These are phyloP conservation scores for Enteromius viviparus DNA, from an alignment of 2,797 vertebrate genomes.

Conservation along the genomic window DNA sequence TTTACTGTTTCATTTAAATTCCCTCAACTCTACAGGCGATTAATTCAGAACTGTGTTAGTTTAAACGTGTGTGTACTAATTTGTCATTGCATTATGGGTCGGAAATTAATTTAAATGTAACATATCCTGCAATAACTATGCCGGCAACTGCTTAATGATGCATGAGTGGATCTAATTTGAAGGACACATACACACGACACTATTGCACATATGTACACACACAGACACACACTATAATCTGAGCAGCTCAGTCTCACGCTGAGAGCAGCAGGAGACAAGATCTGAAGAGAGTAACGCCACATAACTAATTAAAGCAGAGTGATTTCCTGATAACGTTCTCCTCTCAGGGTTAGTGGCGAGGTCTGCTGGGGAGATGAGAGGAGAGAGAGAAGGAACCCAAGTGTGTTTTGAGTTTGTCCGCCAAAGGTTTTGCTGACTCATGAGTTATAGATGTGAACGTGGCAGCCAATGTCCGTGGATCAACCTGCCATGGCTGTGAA, in stretches of 20 bases:
- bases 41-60: slow-evolving; percentile 26
- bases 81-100: slow-evolving; percentile 49
- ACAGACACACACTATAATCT: slow-evolving; percentile 63
- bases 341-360: slow-evolving; percentile 36
- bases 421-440: slow-evolving; percentile 48
- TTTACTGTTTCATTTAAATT: neutral
- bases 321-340: slow-evolving; percentile 51
- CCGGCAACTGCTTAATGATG: slow-evolving; percentile 56
- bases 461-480: slow-evolving; percentile 29
- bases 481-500: slow-evolving; percentile 40
- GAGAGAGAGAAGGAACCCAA: slow-evolving; percentile 8
- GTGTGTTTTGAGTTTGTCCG: slow-evolving; percentile 18
- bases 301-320: slow-evolving; percentile 57
- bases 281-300: slow-evolving; percentile 54
- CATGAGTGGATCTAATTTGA: slow-evolving; percentile 56
- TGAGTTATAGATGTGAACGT: slow-evolving; percentile 23
- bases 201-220: slow-evolving; percentile 53
- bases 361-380: slow-evolving; percentile 28
- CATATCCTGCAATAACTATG: slow-evolving; percentile 52
- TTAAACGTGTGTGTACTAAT: slow-evolving; percentile 21
- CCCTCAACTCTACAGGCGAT: neutral
- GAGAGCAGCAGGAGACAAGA: slow-evolving; percentile 58
- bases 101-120: slow-evolving; percentile 58
- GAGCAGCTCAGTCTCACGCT: slow-evolving; percentile 46
- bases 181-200: slow-evolving; percentile 40